A percentile compares a stretch with the other conserved stretches of the same genome.
Conservation (phyloP, 2,113 vertebrate genomes). For the Lepus europaeus region DNA sequence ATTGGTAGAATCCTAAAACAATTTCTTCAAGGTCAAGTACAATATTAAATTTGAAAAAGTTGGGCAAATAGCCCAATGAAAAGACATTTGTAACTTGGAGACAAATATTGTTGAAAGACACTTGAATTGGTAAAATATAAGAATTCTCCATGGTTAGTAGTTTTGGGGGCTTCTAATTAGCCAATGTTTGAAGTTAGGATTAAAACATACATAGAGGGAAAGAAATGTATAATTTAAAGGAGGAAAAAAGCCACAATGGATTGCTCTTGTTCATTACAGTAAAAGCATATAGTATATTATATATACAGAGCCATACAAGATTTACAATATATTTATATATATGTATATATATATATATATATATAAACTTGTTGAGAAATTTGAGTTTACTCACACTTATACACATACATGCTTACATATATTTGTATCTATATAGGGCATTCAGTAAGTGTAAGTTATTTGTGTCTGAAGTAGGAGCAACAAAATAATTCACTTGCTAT, state of each 20-base stretch:
- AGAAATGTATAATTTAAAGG: not conserved
- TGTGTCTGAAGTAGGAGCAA: not conserved
- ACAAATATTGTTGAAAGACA: conserved; percentile 22
- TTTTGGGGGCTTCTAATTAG: not conserved
- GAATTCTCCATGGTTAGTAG: not conserved
- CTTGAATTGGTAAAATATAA: not conserved
- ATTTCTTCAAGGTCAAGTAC: conserved; percentile 72
- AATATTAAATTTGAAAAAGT: conserved; percentile 72
- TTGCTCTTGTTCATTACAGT: not conserved
- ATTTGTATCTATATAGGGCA: not conserved
- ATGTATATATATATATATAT: not conserved
- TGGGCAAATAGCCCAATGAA: conserved; percentile 68
- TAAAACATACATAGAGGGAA: conserved; percentile 29
- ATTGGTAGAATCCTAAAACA: conserved; percentile 27
- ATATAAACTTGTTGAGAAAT: not conserved
- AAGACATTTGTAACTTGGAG: conserved; percentile 18
- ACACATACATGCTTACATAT: not conserved
- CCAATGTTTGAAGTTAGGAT: not conserved
- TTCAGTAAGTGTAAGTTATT: not conserved
- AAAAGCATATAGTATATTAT: not conserved
- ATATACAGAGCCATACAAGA: too few species aligned
- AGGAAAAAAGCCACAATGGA: not conserved
- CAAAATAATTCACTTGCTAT: not conserved
- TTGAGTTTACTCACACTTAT: too few species aligned
- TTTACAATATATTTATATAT: too few species aligned